These are phyloP conservation scores for Melanogrammus aeglefinus DNA, from an alignment of 2,797 vertebrate species.

Conservation along the genomic window DNA sequence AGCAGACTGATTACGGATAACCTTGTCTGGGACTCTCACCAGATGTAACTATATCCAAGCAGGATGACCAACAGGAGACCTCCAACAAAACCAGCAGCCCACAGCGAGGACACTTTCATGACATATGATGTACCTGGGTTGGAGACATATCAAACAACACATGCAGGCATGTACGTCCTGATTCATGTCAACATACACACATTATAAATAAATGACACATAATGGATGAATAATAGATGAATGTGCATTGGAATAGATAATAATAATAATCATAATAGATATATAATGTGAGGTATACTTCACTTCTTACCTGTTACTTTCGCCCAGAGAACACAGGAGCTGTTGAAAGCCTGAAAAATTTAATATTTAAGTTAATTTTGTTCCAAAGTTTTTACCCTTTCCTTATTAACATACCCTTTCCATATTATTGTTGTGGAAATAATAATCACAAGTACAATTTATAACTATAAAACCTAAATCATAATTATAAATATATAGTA, in stretches of 20 bases:
- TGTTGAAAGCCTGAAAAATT: constrained; percentile 58
- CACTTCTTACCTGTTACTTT: constrained; percentile 66
- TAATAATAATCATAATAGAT: not conserved
- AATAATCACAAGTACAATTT: no score
- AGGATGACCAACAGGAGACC: constrained; percentile 46
- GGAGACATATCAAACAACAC: not conserved
- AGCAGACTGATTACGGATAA: not conserved
- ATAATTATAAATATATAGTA: no score
- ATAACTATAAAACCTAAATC: no score
- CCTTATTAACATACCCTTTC: no score
- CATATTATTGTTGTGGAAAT: no score
- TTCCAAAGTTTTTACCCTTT: not conserved
- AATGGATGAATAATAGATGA: no score
- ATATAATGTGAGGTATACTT: not conserved
- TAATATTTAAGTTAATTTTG: not conserved
- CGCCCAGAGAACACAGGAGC: constrained; percentile 75
- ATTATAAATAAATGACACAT: not conserved
- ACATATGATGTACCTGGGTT: constrained; percentile 63
- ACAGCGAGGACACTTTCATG: constrained; percentile 57
- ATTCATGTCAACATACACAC: not conserved
- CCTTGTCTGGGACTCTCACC: constrained; percentile 46
- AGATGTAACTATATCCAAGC: constrained; percentile 49
- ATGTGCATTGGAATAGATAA: no score
- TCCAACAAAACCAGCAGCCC: constrained; percentile 49
- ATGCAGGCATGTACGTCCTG: not conserved